These are phyloP conservation scores for Panorpa germanica DNA, from an alignment of 2,888 invertebrate genomes.

Conservation along the genomic window DNA sequence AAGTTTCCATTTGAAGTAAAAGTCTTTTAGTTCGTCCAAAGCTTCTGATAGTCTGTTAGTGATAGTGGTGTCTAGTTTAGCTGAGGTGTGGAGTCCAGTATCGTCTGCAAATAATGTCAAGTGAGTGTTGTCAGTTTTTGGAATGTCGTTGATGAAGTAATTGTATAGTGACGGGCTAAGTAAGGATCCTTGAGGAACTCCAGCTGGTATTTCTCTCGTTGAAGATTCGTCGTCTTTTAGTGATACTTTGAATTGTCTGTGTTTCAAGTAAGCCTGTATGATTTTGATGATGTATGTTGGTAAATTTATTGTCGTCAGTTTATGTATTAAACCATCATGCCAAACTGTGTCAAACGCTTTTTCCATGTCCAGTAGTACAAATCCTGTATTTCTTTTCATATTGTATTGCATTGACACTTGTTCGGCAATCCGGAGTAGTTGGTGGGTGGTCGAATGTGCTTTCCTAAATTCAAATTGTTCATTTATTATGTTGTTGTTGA, in stretches of 20 bases:
- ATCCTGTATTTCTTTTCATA: too few species aligned
- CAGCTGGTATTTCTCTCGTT: not conserved
- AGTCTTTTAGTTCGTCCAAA: too few species aligned
- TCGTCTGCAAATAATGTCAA: conserved; percentile 4
- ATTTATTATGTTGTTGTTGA: not conserved
- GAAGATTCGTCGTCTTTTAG: not conserved
- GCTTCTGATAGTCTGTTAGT: too few species aligned
- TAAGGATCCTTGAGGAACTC: conserved; percentile 6
- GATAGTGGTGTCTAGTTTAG: too few species aligned
- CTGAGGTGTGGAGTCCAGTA: not conserved
- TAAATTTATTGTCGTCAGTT: too few species aligned
- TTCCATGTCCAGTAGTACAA: too few species aligned
- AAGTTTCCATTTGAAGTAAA: too few species aligned
- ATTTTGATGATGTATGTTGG: not conserved
- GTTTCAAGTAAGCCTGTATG: not conserved
- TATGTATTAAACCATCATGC: not conserved
- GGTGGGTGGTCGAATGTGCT: too few species aligned
- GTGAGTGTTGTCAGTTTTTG: not conserved
- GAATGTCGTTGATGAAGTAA: conserved; percentile 5
- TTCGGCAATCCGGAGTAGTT: too few species aligned
- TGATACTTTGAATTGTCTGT: not conserved
- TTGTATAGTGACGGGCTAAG: conserved; percentile 4
- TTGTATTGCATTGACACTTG: too few species aligned
- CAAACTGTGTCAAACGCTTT: not conserved
- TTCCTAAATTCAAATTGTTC: not conserved